Base-by-base conservation (phyloP, 2,113 vertebrate species). In the Triplophysa tibetana region DNA sequence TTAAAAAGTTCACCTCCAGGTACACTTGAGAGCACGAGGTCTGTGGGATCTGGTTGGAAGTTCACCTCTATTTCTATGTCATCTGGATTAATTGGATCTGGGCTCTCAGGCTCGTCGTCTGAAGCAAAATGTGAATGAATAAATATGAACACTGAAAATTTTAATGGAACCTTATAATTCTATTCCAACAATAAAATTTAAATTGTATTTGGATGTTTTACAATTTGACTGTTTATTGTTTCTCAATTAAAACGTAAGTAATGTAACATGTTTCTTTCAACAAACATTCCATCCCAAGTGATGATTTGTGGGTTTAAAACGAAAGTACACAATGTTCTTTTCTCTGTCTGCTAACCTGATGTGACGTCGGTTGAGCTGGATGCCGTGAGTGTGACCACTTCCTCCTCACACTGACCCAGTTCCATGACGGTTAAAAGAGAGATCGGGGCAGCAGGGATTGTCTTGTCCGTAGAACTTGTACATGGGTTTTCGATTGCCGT, bases 1-100 rank as follows among this genome's bases (percentile, higher is more conserved):
- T 99, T 87, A 77, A 99, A 99, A 82, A 99, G 95, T 82, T 99
- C 95, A 5, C 96, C 97, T 14, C 97, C 97, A 0, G 97, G 97
- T 65, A 99, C 95, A 1, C 95, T 98, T 70, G 97, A 99, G 70
- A 99, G 92, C 75, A 98, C 95, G 87, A 99, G 88, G 89, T 99
- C 97, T 0, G 96, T 95, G 81, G 95, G 97, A 80, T 98, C 97
- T 0, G 96, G 96, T 50, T 97, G 95, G 73, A 98, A 99, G 90
- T 97, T 96, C 81, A 98, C 88, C 10, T 95, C 89, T n/a, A 99
- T 90, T 81, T 97, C 96, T 68, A 98, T 91, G 1, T 95, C 95
- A 1, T 94, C 96, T 17, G 95, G 95, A 88, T 91, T 86, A 10
- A 94, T 80, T 11, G 94, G 93, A 43, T 95, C 95, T 2, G 96